phyloP scores from a whole-genome alignment of 2,888 invertebrate species.

The Lasioglossum leucozonium region DNA sequence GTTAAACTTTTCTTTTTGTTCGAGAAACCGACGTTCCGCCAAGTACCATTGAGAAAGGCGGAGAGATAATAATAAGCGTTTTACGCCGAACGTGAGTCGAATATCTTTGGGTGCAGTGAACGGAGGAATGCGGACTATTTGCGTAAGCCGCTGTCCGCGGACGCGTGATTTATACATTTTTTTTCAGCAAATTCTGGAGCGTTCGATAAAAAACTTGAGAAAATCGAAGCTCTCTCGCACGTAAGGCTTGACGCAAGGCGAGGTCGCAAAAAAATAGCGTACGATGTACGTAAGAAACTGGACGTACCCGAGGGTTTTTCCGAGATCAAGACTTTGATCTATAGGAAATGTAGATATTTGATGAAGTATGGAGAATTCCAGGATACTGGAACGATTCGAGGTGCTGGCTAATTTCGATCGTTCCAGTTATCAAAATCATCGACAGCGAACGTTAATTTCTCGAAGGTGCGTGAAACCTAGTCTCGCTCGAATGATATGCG shows the following conservation, averaged over 20 bases:
- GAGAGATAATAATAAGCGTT: background rate
- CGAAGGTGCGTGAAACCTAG: conserved; percentile 22
- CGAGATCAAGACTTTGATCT: too few species aligned
- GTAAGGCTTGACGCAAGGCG: background rate
- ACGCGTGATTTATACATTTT: background rate
- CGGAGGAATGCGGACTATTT: background rate
- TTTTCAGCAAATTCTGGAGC: background rate
- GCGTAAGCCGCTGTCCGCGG: background rate
- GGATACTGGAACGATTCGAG: too few species aligned
- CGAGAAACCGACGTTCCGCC: background rate
- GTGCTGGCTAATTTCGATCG: background rate
- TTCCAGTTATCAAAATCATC: conserved; percentile 11
- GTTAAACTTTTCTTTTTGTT: background rate
- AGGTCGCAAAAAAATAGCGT: too few species aligned
- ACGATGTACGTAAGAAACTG: too few species aligned
- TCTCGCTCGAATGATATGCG: conserved; percentile 16
- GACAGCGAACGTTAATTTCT: conserved; percentile 27
- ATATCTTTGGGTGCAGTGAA: background rate
- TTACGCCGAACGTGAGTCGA: background rate
- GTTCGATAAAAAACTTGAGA: background rate
- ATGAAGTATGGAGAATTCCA: background rate
- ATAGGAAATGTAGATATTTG: background rate
- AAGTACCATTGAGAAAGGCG: background rate
- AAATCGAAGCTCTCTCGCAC: background rate
- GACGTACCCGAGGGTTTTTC: too few species aligned